Evolutionary conservation across 1,140 invertebrate species (phyloP).

Genomic region (Platyura marginata): DNA sequence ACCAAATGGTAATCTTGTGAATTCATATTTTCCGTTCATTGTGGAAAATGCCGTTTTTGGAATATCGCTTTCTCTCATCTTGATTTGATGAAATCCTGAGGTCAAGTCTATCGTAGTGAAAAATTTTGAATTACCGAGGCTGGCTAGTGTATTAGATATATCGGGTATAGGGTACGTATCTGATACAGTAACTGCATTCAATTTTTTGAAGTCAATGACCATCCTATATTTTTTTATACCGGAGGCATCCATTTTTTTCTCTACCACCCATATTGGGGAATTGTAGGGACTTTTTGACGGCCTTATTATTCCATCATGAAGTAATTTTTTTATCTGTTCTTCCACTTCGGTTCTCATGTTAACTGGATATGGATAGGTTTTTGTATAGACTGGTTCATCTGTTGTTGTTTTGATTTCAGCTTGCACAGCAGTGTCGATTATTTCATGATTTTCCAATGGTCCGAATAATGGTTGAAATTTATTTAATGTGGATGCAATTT

Average conservation of each 20-base stretch:
- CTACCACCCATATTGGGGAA: slow-evolving; percentile 7
- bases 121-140: slow-evolving; percentile 17
- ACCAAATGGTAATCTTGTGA: slow-evolving; percentile 19
- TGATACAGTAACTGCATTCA: slow-evolving; percentile 16
- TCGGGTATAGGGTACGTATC: slow-evolving; percentile 30
- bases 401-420: slow-evolving; percentile 4
- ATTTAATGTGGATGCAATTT: no score
- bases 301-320: slow-evolving; percentile 13
- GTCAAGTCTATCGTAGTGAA: slow-evolving; percentile 26
- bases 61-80: slow-evolving; percentile 14
- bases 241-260: no score
- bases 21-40: slow-evolving; percentile 21
- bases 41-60: slow-evolving; percentile 23
- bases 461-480: no score
- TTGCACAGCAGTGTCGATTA: slow-evolving; percentile 3
- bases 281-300: slow-evolving; percentile 7
- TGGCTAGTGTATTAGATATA: slow-evolving; percentile 25
- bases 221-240: slow-evolving; percentile 17
- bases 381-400: slow-evolving; percentile 6
- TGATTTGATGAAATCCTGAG: slow-evolving; percentile 28
- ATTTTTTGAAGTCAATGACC: slow-evolving; percentile 17
- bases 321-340: slow-evolving; percentile 12
- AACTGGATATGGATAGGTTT: slow-evolving; percentile 9
- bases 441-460: no score
- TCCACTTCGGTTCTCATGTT: slow-evolving; percentile 10